Conservation (phyloP, 1,140 invertebrate genomes). For the Phymastichus coffea region DNA sequence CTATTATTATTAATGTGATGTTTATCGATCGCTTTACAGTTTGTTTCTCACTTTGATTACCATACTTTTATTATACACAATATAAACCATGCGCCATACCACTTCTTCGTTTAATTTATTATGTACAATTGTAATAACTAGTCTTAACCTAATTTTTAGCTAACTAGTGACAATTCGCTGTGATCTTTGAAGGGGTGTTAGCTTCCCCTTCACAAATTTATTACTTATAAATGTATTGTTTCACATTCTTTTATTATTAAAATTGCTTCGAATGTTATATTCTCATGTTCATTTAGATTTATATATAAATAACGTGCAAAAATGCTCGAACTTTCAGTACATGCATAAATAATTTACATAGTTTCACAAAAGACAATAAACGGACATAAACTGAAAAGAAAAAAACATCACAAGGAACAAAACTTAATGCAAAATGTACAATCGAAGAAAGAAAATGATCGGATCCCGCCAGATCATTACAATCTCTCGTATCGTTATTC, state of each 20-base stretch:
- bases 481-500: slow-evolving; percentile 1
- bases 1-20: not conserved
- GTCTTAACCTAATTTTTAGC: slow-evolving; percentile 6
- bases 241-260: not conserved
- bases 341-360: slow-evolving; percentile 52
- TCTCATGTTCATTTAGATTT: slow-evolving; percentile 11
- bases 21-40: not conserved
- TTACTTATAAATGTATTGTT: slow-evolving; percentile 23
- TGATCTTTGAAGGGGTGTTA: slow-evolving; percentile 9
- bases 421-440: slow-evolving; percentile 2
- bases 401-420: slow-evolving; percentile 12
- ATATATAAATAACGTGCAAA: slow-evolving; percentile 40
- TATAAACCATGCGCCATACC: slow-evolving; percentile 13
- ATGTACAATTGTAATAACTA: slow-evolving; percentile 19
- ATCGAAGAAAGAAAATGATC: slow-evolving; percentile 33
- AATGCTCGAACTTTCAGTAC: slow-evolving; percentile 33
- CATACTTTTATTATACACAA: slow-evolving; percentile 25
- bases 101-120: slow-evolving; percentile 8
- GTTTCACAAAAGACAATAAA: slow-evolving; percentile 13
- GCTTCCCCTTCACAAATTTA: slow-evolving; percentile 6
- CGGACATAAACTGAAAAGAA: slow-evolving; percentile 15
- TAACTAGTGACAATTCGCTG: slow-evolving; percentile 20
- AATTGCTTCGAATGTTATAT: slow-evolving; percentile 17
- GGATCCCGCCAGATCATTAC: slow-evolving; percentile 48
- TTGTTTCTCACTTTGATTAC: slow-evolving; percentile 23